Evolutionary conservation across 1,140 invertebrate species (phyloP).

Genomic region (Tetramorium alpestre): DNA sequence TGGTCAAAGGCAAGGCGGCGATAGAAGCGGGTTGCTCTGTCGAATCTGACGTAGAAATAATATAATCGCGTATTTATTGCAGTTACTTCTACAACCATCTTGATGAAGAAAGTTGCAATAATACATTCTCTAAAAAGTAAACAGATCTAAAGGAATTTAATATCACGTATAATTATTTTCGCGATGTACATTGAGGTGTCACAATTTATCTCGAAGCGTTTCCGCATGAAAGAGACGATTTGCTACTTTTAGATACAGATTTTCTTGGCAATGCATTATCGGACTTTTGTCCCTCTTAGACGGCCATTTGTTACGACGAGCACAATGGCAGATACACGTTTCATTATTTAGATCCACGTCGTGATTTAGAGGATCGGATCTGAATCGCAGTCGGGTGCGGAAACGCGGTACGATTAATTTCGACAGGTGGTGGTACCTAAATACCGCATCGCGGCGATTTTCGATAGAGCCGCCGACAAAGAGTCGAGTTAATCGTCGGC

Average conservation of each 20-base stretch:
- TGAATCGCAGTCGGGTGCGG: background rate
- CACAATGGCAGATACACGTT: background rate
- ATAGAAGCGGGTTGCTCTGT: conserved; percentile 2
- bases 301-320: background rate
- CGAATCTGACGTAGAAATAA: background rate
- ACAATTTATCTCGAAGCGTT: background rate
- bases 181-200: too few species aligned
- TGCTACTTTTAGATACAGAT: background rate
- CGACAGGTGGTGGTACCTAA: conserved; percentile 17
- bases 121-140: background rate
- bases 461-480: conserved; percentile 30
- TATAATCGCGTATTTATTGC: background rate
- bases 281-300: background rate
- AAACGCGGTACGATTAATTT: conserved; percentile 40
- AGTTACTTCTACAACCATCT: background rate
- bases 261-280: background rate
- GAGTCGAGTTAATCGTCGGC: conserved; percentile 44
- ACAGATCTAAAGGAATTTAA: background rate
- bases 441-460: conserved; percentile 27
- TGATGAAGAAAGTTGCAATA: background rate
- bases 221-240: background rate
- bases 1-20: conserved; percentile 61
- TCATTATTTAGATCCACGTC: background rate
- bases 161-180: background rate
- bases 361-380: background rate